Conservation (phyloP, 2,797 vertebrate genomes). For the Microctenopoma stevenorrisi region DNA sequence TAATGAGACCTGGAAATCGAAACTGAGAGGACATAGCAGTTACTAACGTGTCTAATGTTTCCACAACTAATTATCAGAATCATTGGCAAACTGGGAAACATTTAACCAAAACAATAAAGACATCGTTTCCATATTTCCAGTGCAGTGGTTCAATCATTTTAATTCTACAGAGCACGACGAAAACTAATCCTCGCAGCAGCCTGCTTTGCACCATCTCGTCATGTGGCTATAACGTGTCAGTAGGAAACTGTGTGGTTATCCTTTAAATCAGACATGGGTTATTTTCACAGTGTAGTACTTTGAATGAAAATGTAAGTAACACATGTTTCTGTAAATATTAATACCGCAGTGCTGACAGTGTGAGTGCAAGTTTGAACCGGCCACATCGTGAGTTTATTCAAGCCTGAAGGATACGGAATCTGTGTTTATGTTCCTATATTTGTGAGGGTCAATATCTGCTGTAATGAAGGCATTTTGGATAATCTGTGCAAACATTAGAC, state of each 20-base stretch:
- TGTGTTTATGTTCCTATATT: not conserved
- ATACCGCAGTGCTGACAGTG: too few relatives aligned
- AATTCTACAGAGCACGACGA: not conserved
- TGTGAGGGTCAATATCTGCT: not conserved
- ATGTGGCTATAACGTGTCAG: not conserved
- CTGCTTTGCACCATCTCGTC: not conserved
- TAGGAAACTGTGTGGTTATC: too few relatives aligned
- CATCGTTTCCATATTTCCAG: slow-evolving; percentile 5
- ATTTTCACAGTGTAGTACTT: too few relatives aligned
- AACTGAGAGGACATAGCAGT: slow-evolving; percentile 9
- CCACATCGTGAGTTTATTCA: slow-evolving; percentile 9
- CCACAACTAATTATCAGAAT: slow-evolving; percentile 6
- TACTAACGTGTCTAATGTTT: slow-evolving; percentile 22
- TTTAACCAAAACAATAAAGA: slow-evolving; percentile 15
- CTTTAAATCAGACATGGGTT: too few relatives aligned
- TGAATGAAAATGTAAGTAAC: too few relatives aligned
- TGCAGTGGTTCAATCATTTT: not conserved
- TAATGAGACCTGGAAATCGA: slow-evolving; percentile 29
- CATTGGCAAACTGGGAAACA: slow-evolving; percentile 16
- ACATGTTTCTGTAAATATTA: too few relatives aligned
- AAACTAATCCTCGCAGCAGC: not conserved
- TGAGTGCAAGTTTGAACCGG: not conserved
- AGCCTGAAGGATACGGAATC: slow-evolving; percentile 9
- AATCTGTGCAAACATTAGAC: not conserved
- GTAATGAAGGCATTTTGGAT: not conserved